Conservation (phyloP, 2,113 vertebrate species). For the Xyliphius kryptos region DNA sequence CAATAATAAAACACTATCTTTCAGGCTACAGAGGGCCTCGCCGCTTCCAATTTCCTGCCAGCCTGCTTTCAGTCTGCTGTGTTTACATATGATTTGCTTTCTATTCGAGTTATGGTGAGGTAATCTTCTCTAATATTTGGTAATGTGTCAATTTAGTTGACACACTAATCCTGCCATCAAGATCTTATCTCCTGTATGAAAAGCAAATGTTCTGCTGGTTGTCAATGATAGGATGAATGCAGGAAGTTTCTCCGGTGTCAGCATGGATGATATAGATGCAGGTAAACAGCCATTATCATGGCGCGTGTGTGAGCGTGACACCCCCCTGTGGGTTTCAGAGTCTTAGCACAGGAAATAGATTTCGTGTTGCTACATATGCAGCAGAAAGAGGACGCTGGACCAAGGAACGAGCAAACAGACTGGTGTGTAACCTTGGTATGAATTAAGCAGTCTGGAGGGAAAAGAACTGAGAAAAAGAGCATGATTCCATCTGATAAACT, state of each 20-base stretch:
- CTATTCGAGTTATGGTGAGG: slow-evolving; percentile 8
- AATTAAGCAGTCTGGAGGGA: slow-evolving; percentile 22
- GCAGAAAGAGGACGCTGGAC: slow-evolving; percentile 5
- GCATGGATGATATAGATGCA: slow-evolving; percentile 24
- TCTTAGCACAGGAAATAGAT: slow-evolving; percentile 33
- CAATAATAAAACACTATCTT: slow-evolving; percentile 9
- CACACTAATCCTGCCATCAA: slow-evolving; percentile 5
- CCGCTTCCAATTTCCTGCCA: slow-evolving; percentile 12
- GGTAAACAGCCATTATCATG: slow-evolving; percentile 35
- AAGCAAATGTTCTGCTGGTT: background rate
- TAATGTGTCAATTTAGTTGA: slow-evolving; percentile 10
- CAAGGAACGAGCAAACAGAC: slow-evolving; percentile 3
- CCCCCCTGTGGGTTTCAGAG: slow-evolving; percentile 27
- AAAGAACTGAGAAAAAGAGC: slow-evolving; percentile 28
- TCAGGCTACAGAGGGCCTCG: slow-evolving; percentile 3
- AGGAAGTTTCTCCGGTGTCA: slow-evolving; percentile 5
- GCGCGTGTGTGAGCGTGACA: slow-evolving; percentile 16
- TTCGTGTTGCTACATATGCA: slow-evolving; percentile 37
- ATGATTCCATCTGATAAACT: slow-evolving; percentile 30
- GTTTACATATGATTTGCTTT: slow-evolving; percentile 15
- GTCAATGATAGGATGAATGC: background rate
- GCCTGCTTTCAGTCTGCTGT: slow-evolving; percentile 9
- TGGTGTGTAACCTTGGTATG: slow-evolving; percentile 20
- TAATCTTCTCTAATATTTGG: slow-evolving; percentile 19
- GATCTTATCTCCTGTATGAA: background rate